Conservation (phyloP, 2,888 invertebrate genomes). For the Acrobasis repandana region DNA sequence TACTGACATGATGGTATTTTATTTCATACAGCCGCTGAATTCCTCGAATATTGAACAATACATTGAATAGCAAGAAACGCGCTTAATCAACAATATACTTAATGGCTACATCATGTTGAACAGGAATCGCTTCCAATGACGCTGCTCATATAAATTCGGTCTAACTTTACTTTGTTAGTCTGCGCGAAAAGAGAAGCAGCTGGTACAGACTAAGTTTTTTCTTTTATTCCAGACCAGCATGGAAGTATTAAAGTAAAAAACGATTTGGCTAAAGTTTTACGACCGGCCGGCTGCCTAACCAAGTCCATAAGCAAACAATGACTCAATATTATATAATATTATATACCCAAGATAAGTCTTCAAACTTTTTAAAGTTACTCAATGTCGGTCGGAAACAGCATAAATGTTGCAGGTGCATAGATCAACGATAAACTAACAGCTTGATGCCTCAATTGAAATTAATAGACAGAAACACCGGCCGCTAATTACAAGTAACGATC, state of each 20-base stretch:
- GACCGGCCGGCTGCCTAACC: too few species aligned
- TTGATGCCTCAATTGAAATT: constrained; percentile 13
- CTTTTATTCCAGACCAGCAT: too few species aligned
- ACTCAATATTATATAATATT: background rate
- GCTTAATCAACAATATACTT: background rate
- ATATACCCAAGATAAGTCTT: background rate
- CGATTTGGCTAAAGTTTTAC: too few species aligned
- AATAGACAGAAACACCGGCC: constrained; percentile 13
- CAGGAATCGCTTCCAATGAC: too few species aligned
- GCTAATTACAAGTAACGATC: constrained; percentile 13
- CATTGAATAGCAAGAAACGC: background rate
- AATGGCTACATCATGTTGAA: background rate
- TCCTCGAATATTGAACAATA: background rate
- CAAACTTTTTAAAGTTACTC: constrained; percentile 1
- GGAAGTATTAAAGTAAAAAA: too few species aligned
- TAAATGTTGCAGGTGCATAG: constrained; percentile 4
- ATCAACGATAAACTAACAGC: constrained; percentile 4
- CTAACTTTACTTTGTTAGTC: background rate
- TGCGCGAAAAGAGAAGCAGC: too few species aligned
- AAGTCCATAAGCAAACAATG: background rate
- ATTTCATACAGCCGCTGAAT: background rate
- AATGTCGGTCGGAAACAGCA: background rate
- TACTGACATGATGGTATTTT: too few species aligned
- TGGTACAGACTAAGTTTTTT: too few species aligned
- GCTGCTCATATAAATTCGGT: too few species aligned